Conservation (phyloP, 2,113 vertebrate genomes). For the Gorsachius goisagi region DNA sequence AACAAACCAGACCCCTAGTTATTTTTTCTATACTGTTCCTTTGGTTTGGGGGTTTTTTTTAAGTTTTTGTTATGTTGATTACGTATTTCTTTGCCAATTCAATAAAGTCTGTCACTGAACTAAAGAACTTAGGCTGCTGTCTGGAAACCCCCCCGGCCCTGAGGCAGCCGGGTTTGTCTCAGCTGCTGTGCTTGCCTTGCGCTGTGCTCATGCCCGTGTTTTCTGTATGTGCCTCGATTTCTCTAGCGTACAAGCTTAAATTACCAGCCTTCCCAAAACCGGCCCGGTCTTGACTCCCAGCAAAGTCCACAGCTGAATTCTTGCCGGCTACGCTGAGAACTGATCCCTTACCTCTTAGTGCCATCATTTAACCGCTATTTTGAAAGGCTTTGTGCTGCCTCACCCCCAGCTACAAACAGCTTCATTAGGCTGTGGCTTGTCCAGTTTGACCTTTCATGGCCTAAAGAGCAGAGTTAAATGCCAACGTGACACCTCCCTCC, state of each 20-base stretch:
- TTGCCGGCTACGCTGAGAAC: accelerated
- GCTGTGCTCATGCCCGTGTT: accelerated
- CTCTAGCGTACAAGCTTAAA: neutral
- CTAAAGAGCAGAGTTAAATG: conserved; percentile 49
- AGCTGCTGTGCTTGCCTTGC: neutral
- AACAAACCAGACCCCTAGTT: neutral
- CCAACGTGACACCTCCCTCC: conserved; percentile 62
- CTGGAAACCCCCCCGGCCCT: neutral
- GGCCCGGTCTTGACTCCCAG: neutral
- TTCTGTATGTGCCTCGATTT: neutral
- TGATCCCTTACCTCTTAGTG: neutral
- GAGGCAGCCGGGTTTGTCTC: neutral
- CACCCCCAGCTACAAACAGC: conserved; percentile 13
- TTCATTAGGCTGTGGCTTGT: conserved; percentile 40
- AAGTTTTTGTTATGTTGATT: neutral
- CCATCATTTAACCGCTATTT: neutral
- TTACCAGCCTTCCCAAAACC: neutral
- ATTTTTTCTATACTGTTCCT: neutral
- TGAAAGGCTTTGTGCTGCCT: conserved; percentile 43
- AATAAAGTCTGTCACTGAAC: neutral
- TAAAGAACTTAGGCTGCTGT: neutral
- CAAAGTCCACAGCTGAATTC: neutral
- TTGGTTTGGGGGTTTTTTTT: neutral
- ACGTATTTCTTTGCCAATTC: neutral
- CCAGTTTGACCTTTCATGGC: conserved; percentile 50